Evolutionary conservation across 2,113 vertebrate species (phyloP).

Genomic region (Eublepharis macularius): DNA sequence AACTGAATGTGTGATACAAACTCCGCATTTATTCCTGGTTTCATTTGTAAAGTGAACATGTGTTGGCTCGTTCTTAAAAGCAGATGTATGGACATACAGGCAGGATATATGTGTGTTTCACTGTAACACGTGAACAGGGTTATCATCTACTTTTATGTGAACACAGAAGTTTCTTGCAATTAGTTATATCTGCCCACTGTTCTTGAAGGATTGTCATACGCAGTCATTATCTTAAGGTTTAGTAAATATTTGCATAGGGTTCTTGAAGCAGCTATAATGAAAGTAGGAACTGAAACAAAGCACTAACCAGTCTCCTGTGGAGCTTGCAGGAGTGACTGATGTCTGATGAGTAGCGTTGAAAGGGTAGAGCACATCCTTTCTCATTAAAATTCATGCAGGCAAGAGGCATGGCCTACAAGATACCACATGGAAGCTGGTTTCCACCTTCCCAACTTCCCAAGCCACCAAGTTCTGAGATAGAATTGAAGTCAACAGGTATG

Average conservation of each 20-base stretch:
- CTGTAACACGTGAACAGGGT: no score
- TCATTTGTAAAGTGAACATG: no score
- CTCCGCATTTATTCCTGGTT: no score
- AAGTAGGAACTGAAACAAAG: constrained; percentile 2
- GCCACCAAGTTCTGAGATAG: background rate
- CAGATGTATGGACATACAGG: no score
- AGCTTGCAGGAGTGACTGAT: background rate
- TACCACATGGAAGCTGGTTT: background rate
- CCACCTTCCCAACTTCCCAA: background rate
- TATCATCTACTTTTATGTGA: no score
- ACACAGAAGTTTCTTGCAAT: no score
- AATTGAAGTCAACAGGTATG: constrained; percentile 1
- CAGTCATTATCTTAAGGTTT: background rate
- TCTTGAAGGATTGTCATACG: background rate
- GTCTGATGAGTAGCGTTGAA: background rate
- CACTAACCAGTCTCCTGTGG: background rate
- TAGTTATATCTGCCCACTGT: background rate
- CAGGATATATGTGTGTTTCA: no score
- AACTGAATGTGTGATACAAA: no score
- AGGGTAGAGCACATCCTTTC: background rate
- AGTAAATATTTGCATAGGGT: background rate
- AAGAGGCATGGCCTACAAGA: background rate
- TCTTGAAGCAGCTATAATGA: background rate
- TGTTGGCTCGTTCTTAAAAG: no score
- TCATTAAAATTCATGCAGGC: background rate